Percentiles rank a stretch among this genome's conserved stretches.
These are phyloP conservation scores for Neostethus bicornis DNA, from an alignment of 2,797 vertebrate species.

Conservation along the genomic window DNA sequence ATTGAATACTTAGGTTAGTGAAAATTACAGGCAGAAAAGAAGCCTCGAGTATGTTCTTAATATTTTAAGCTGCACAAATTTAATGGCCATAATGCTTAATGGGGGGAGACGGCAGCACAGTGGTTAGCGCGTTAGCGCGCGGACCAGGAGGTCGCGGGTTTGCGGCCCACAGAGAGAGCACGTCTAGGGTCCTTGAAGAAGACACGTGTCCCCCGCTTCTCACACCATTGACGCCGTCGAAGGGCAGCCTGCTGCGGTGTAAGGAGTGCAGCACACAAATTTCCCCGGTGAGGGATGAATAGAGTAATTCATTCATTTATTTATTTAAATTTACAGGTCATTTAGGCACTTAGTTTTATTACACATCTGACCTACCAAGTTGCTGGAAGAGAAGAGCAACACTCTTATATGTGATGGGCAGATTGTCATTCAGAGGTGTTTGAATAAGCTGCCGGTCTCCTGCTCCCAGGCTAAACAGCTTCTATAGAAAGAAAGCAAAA, in stretches of 20 bases:
- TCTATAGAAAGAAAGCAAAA: conserved; percentile 75
- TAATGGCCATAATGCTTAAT: too few relatives aligned
- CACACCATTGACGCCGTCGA: too few relatives aligned
- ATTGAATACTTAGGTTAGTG: neutral
- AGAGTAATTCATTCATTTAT: too few relatives aligned
- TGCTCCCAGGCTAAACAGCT: conserved; percentile 95
- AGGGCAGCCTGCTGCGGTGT: too few relatives aligned
- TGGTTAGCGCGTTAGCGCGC: too few relatives aligned
- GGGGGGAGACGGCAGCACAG: too few relatives aligned
- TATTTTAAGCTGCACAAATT: neutral
- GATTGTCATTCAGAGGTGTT: conserved; percentile 89
- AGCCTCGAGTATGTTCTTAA: conserved; percentile 4
- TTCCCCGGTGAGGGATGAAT: too few relatives aligned
- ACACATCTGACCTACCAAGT: conserved; percentile 83
- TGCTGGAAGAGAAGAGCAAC: conserved; percentile 97
- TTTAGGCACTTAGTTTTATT: neutral
- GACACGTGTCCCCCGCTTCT: too few relatives aligned
- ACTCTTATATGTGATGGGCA: conserved; percentile 94
- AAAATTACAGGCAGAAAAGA: conserved; percentile 17
- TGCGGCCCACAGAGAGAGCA: too few relatives aligned
- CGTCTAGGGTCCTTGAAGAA: too few relatives aligned
- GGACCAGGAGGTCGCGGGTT: too few relatives aligned
- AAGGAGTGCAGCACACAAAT: too few relatives aligned
- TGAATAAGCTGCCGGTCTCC: conserved; percentile 97
- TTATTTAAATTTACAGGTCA: conserved; percentile 6